phyloP scores from a whole-genome alignment of 2,888 invertebrate genomes.

The Oxycera nigricornis region DNA sequence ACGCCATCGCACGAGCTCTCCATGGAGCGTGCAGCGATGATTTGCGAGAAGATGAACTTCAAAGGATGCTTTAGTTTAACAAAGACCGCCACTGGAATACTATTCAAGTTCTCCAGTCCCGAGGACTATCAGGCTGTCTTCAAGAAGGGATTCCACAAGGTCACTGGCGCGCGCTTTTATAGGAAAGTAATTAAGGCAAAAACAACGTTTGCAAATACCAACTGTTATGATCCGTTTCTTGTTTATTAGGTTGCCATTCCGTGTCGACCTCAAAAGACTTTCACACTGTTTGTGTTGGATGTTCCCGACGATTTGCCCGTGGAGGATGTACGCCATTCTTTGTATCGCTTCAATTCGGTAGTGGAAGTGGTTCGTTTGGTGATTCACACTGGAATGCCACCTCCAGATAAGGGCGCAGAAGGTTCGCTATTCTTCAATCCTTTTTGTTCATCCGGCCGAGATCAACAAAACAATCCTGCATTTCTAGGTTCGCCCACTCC shows the following conservation, averaged over 20 bases:
- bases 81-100: constrained; percentile 86
- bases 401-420: constrained; percentile 55
- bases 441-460: not conserved
- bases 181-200: constrained; percentile 71
- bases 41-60: constrained; percentile 89
- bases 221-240: constrained; percentile 40
- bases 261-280: constrained; percentile 87
- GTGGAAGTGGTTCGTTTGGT: constrained; percentile 80
- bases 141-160: constrained; percentile 87
- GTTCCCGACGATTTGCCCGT: constrained; percentile 85
- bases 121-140: constrained; percentile 87
- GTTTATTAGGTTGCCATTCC: constrained; percentile 75
- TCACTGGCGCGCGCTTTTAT: constrained; percentile 84
- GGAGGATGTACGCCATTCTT: constrained; percentile 82
- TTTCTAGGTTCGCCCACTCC: constrained; percentile 61
- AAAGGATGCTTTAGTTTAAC: constrained; percentile 85
- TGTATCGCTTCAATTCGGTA: constrained; percentile 79
- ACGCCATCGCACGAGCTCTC: constrained; percentile 86
- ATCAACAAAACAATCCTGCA: not conserved
- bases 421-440: constrained; percentile 51
- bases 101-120: constrained; percentile 86
- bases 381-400: constrained; percentile 56
- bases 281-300: constrained; percentile 81
- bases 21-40: constrained; percentile 84
- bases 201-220: too few relatives aligned